phyloP scores from a whole-genome alignment of 1,140 invertebrate species.

The Ganaspis sp. region DNA sequence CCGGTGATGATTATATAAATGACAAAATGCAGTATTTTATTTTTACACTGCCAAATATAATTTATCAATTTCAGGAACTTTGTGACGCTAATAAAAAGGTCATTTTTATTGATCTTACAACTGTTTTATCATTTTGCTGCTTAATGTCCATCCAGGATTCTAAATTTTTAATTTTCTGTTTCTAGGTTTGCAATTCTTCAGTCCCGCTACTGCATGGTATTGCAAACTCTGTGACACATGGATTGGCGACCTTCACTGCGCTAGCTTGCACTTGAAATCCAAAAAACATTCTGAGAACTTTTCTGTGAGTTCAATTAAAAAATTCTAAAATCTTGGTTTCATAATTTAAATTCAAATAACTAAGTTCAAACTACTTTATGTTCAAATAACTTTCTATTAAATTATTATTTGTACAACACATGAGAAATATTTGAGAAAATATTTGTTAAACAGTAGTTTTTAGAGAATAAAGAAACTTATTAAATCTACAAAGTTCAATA shows the following conservation, averaged over 20 bases:
- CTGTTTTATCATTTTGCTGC: constrained; percentile 48
- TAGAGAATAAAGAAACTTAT: too few species aligned
- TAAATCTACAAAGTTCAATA: too few species aligned
- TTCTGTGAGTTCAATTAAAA: constrained; percentile 79
- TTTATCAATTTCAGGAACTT: constrained; percentile 71
- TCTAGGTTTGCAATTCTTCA: constrained; percentile 89
- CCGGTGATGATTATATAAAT: background rate
- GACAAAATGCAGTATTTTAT: background rate
- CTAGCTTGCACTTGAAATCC: constrained; percentile 88
- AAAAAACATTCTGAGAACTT: constrained; percentile 86
- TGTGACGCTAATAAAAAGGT: constrained; percentile 50
- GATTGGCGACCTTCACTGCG: constrained; percentile 92
- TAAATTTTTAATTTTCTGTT: constrained; percentile 64
- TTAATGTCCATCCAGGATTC: background rate
- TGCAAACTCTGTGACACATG: constrained; percentile 90
- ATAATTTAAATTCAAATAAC: too few species aligned
- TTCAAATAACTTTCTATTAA: too few species aligned
- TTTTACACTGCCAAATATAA: background rate
- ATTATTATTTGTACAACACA: too few species aligned
- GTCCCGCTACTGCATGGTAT: constrained; percentile 91
- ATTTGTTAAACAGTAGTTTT: too few species aligned
- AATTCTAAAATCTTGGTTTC: too few species aligned
- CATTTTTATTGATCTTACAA: constrained; percentile 69
- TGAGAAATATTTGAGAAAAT: too few species aligned
- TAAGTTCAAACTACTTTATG: too few species aligned